Evolutionary conservation across 2,888 invertebrate species (phyloP).

Genomic region (Mythimna ferrago): DNA sequence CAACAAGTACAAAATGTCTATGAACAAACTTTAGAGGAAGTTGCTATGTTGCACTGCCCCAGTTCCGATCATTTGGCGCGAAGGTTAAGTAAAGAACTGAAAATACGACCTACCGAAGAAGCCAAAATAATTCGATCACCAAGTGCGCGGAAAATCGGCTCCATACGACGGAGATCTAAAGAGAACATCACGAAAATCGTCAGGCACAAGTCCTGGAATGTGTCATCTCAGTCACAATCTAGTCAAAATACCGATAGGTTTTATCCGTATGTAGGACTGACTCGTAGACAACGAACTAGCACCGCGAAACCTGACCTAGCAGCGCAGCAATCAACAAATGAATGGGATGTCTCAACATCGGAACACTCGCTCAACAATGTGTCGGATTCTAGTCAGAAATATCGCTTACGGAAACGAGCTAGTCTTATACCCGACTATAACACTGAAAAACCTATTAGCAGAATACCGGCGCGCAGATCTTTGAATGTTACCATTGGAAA

Average conservation of each 20-base stretch:
- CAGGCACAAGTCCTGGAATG: conserved; percentile 93
- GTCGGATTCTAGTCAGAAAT: conserved; percentile 79
- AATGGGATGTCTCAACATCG: conserved; percentile 79
- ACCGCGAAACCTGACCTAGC: conserved; percentile 77
- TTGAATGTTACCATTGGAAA: conserved; percentile 76
- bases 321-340: conserved; percentile 70
- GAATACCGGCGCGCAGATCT: conserved; percentile 80
- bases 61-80: conserved; percentile 93
- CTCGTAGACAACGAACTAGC: conserved; percentile 84
- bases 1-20: conserved; percentile 93
- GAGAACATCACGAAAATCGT: conserved; percentile 91
- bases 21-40: conserved; percentile 93
- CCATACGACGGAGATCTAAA: conserved; percentile 93
- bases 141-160: conserved; percentile 95
- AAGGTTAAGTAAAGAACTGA: conserved; percentile 93
- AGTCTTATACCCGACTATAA: conserved; percentile 81
- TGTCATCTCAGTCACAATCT: conserved; percentile 83
- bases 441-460: conserved; percentile 79
- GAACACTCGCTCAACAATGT: conserved; percentile 77
- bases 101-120: conserved; percentile 93
- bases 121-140: conserved; percentile 94
- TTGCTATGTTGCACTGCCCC: conserved; percentile 91
- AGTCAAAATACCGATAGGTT: conserved; percentile 84
- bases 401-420: conserved; percentile 79
- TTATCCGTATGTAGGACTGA: conserved; percentile 89